Base-by-base conservation (phyloP, 2,113 vertebrate genomes). In the Jaculus jaculus region DNA sequence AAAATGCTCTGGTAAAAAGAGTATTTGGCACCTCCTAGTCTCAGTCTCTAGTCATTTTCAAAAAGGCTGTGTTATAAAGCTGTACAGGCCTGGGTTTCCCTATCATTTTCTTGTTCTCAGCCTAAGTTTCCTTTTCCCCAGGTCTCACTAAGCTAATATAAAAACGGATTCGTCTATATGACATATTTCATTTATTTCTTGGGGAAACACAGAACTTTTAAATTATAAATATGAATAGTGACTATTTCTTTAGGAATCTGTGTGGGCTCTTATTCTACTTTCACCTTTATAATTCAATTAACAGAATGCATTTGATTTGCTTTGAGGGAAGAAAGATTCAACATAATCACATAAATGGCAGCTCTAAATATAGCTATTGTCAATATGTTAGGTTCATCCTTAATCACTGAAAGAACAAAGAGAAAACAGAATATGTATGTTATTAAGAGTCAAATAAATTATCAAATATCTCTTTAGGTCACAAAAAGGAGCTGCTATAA, bases 361-460 rank as follows among this genome's bases (percentile, higher is more conserved):
- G 23, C 8, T 87, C 13, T 63, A 92, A 92, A 92, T 47, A 86
- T 28, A 94, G 71, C 20, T 90, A 68, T 77, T 88, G 87, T 71
- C 84, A 90, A 87, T 34, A 7, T 84, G 75, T 78, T 83, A 91
- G 81, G 54, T 28, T 66, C n/a, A 78, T 81, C 4, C 26, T 16
- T 75, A 72, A 68, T 54, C 32, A 75, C 26, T 92, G 42, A 94
- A 86, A 88, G 75, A 95, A 94, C 58, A 95, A 95, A 47, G 42
- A 94, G 69, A 80, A 88, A 84, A 68, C 9, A 32, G 58, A 60
- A 32, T 11, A 1, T 68, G 18, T 42, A 30, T 66, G 11, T 60
- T 60, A 63, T 61, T 72, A 42, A 75, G 47, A 84, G 28, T 93
- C 8, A 47, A 92, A 8, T 79, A 85, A 88, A 80, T 93, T 60